Conservation (phyloP, 2,888 invertebrate species). For the Smittia sp. region DNA sequence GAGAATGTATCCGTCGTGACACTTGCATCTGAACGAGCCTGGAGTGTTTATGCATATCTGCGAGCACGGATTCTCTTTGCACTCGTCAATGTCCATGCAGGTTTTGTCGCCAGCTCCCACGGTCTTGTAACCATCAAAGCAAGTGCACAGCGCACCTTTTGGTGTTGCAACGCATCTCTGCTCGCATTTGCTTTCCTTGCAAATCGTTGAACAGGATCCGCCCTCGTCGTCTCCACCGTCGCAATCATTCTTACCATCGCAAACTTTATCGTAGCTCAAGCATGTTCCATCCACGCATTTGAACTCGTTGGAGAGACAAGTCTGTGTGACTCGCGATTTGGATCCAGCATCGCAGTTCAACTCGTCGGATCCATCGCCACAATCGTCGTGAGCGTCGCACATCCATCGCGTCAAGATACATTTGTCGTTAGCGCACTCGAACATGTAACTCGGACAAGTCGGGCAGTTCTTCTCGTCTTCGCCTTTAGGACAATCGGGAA, state of each 20-base stretch:
- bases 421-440: slow-evolving; percentile 58
- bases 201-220: slow-evolving; percentile 59
- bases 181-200: slow-evolving; percentile 53
- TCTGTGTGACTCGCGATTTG: neutral
- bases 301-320: slow-evolving; percentile 49
- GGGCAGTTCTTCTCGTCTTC: slow-evolving; percentile 68
- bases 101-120: slow-evolving; percentile 54
- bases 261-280: slow-evolving; percentile 62
- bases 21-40: slow-evolving; percentile 51
- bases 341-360: slow-evolving; percentile 46
- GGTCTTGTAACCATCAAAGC: slow-evolving; percentile 60
- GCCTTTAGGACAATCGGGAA: slow-evolving; percentile 66
- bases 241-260: slow-evolving; percentile 65
- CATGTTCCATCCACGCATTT: slow-evolving; percentile 64
- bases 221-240: slow-evolving; percentile 69
- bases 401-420: slow-evolving; percentile 61
- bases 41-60: slow-evolving; percentile 56
- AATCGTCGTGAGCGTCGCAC: slow-evolving; percentile 65
- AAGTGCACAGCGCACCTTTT: slow-evolving; percentile 64
- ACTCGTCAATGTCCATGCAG: slow-evolving; percentile 74
- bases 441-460: slow-evolving; percentile 55
- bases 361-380: slow-evolving; percentile 73
- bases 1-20: slow-evolving; percentile 50
- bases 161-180: slow-evolving; percentile 65
- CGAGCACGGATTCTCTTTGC: slow-evolving; percentile 62